A percentile compares a stretch with the other conserved stretches of the same genome.
Conservation (phyloP, 2,113 vertebrate species). For the Lathamus discolor region DNA sequence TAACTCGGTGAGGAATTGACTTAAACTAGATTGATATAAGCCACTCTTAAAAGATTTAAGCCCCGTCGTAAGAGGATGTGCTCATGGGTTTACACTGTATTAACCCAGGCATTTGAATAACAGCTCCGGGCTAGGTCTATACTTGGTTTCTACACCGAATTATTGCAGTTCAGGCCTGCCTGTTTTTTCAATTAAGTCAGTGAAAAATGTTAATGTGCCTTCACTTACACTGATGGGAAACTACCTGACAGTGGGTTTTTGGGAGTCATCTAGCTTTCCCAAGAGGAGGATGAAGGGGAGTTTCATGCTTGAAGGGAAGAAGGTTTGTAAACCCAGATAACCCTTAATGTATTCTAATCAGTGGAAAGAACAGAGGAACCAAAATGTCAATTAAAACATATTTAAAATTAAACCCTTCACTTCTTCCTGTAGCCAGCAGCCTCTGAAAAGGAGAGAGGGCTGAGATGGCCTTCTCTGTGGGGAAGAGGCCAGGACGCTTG, state of each 20-base stretch:
- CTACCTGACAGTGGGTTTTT: background rate
- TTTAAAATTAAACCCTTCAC: background rate
- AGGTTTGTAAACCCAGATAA: background rate
- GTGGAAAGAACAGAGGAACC: background rate
- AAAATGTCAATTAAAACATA: background rate
- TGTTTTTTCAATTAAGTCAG: background rate
- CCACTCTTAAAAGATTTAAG: conserved; percentile 64
- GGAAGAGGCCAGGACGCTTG: background rate
- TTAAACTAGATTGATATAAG: conserved; percentile 68
- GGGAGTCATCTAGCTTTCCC: background rate
- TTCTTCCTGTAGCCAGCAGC: background rate
- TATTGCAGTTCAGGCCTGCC: background rate
- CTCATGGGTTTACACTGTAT: conserved; percentile 61
- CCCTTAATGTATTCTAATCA: background rate
- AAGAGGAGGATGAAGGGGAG: background rate
- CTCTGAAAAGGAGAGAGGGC: background rate
- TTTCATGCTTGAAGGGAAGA: rapidly evolving
- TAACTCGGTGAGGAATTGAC: conserved; percentile 56
- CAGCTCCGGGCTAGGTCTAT: conserved; percentile 53
- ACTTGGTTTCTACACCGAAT: conserved; percentile 28
- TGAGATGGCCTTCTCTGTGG: rapidly evolving
- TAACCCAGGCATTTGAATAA: conserved; percentile 58
- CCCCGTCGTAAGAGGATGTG: conserved; percentile 54
- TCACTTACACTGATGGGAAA: background rate
- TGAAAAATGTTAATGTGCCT: background rate